A percentile compares a stretch with the other conserved stretches of the same genome.
Conservation (phyloP, 2,797 vertebrate species). For the Scolopax bukidnonensis region DNA sequence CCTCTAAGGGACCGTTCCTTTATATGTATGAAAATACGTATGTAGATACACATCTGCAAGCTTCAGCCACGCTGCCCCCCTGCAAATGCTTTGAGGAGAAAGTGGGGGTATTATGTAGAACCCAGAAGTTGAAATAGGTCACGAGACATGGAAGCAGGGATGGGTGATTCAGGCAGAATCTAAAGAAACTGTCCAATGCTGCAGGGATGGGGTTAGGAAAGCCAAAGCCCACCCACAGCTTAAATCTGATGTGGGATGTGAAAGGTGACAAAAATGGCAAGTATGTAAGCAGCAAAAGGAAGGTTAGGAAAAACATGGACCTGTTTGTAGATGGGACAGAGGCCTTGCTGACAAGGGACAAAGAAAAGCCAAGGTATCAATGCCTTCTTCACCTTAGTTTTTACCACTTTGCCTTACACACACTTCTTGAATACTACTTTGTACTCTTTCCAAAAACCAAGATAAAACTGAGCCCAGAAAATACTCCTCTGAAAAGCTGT, state of each 20-base stretch:
- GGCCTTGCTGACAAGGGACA: not conserved
- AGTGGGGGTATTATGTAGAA: not conserved
- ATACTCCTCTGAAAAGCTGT: not conserved
- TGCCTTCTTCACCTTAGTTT: not conserved
- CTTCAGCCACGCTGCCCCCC: not conserved
- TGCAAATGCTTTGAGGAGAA: not conserved
- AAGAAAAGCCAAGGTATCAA: not conserved
- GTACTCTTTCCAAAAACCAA: not conserved
- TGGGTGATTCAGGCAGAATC: rapidly evolving
- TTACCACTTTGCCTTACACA: not conserved
- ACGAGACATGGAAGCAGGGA: not conserved
- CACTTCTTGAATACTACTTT: not conserved
- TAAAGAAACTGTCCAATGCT: not conserved
- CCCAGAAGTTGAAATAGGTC: not conserved
- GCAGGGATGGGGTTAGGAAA: not conserved
- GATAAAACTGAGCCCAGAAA: not conserved
- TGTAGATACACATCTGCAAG: not conserved
- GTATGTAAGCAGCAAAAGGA: not conserved
- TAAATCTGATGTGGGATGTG: not conserved
- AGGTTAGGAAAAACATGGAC: not conserved
- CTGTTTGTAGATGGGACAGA: rapidly evolving
- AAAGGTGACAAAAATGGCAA: not conserved
- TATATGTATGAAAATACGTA: not conserved
- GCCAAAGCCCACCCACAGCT: not conserved
- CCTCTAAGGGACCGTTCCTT: not conserved